Conservation (phyloP, 30 jellyfish, hydroid and myxozoan genomes). For the Hydractinia echinata region DNA sequence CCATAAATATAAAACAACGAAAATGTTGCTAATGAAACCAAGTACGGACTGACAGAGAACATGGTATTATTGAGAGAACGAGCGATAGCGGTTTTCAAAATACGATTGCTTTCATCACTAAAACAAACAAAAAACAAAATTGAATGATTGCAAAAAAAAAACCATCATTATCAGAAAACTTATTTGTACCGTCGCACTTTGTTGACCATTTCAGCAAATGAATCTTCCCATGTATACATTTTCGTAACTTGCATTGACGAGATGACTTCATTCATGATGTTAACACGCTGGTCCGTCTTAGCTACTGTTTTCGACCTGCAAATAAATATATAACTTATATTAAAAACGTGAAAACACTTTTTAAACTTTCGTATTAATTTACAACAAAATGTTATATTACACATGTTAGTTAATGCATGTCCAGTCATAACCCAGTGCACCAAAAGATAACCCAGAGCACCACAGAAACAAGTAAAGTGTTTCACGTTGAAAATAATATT, state of each 20-base stretch:
- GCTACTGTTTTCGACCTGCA: background rate
- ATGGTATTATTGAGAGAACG: background rate
- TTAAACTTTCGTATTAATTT: too few species aligned
- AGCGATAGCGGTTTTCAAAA: background rate
- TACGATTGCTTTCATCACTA: background rate
- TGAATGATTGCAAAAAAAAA: background rate
- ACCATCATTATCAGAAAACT: background rate
- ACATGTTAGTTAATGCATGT: too few species aligned
- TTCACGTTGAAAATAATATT: too few species aligned
- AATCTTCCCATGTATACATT: slow-evolving; percentile 75
- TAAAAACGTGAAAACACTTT: too few species aligned
- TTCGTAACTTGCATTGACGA: slow-evolving; percentile 66
- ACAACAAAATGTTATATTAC: too few species aligned
- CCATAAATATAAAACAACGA: slow-evolving; percentile 3
- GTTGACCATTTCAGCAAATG: slow-evolving; percentile 39
- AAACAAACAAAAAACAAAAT: background rate
- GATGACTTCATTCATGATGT: slow-evolving; percentile 52
- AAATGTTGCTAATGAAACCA: background rate
- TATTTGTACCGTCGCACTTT: background rate
- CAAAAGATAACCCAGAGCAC: too few species aligned
- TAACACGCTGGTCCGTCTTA: background rate
- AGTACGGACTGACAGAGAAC: slow-evolving; percentile 1
- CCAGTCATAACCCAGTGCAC: too few species aligned
- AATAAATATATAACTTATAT: too few species aligned
- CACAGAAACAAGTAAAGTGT: too few species aligned